A percentile compares a stretch with the other conserved stretches of the same genome.
Evolutionary conservation across 2,797 vertebrate genomes (phyloP).

Genomic region (Gephyroberyx darwinii): DNA sequence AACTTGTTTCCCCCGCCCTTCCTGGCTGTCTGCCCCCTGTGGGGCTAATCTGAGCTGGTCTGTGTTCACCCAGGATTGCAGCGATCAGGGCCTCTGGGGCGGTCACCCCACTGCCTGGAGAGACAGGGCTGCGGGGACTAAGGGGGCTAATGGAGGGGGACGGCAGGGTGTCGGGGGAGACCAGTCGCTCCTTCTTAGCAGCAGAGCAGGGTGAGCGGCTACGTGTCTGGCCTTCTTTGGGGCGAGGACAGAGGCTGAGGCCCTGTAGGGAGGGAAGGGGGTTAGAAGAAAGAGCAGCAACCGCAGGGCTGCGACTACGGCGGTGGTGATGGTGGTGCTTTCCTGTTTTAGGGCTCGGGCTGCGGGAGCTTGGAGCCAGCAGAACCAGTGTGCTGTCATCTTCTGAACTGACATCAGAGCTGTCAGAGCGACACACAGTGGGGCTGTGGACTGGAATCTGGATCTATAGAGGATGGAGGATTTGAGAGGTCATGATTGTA

Average conservation of each 20-base stretch:
- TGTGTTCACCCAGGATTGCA: constrained; percentile 83
- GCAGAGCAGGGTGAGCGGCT: constrained; percentile 85
- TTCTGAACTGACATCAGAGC: constrained; percentile 89
- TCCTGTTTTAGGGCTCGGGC: constrained; percentile 86
- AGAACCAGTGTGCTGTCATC: constrained; percentile 96
- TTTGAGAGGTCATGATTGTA: constrained; percentile 1
- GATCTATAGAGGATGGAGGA: constrained; percentile 80
- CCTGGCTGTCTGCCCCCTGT: constrained; percentile 64
- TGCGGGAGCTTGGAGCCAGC: constrained; percentile 88
- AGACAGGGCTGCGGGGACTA: constrained; percentile 77
- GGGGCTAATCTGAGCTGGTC: constrained; percentile 73
- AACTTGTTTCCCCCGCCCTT: constrained; percentile 58
- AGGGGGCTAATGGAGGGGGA: constrained; percentile 74
- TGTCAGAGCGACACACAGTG: constrained; percentile 81
- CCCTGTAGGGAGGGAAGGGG: constrained; percentile 83
- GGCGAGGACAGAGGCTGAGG: constrained; percentile 86
- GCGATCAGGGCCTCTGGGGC: constrained; percentile 82
- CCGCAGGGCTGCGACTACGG: constrained; percentile 83
- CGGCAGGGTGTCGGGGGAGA: constrained; percentile 70
- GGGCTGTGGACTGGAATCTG: constrained; percentile 84
- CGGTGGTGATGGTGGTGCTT: constrained; percentile 82
- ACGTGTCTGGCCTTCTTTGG: constrained; percentile 79
- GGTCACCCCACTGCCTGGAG: constrained; percentile 75
- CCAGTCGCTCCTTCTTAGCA: constrained; percentile 79
- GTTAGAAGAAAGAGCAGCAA: constrained; percentile 82